phyloP scores from a whole-genome alignment of 1,140 invertebrate genomes.

The Branchinecta lynchi region DNA sequence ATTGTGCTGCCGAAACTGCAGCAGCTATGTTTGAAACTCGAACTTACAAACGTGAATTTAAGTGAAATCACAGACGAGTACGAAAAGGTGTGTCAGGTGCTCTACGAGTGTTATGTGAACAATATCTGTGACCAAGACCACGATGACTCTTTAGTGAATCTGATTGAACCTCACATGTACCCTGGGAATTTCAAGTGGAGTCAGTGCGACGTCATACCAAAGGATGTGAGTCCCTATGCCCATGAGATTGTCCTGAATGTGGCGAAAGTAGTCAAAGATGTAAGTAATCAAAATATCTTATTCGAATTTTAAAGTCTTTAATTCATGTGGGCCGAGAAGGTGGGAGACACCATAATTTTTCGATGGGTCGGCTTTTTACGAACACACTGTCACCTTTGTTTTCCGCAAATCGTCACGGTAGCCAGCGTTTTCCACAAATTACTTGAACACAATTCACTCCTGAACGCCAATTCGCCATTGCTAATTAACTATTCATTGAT shows the following conservation, averaged over 20 bases:
- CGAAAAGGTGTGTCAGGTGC: neutral
- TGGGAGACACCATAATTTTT: too few species aligned
- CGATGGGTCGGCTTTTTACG: too few species aligned
- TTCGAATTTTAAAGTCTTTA: too few species aligned
- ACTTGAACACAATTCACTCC: too few species aligned
- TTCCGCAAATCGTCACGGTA: too few species aligned
- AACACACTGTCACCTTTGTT: too few species aligned
- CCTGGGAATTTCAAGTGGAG: neutral
- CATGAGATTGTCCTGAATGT: conserved; percentile 3
- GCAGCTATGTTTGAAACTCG: neutral
- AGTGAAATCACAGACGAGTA: neutral
- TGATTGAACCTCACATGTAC: conserved; percentile 9
- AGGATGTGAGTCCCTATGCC: neutral
- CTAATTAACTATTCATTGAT: too few species aligned
- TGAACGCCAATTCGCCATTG: too few species aligned
- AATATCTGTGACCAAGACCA: neutral
- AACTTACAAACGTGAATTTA: neutral
- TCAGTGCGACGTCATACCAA: neutral
- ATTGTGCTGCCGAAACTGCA: neutral
- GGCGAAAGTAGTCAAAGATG: neutral
- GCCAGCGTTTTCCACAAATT: too few species aligned
- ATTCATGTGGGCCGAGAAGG: too few species aligned
- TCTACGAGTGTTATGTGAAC: neutral
- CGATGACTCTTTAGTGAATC: neutral
- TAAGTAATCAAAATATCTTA: neutral